Conservation (phyloP, 2,888 invertebrate species). For the Steinernema carpocapsae region DNA sequence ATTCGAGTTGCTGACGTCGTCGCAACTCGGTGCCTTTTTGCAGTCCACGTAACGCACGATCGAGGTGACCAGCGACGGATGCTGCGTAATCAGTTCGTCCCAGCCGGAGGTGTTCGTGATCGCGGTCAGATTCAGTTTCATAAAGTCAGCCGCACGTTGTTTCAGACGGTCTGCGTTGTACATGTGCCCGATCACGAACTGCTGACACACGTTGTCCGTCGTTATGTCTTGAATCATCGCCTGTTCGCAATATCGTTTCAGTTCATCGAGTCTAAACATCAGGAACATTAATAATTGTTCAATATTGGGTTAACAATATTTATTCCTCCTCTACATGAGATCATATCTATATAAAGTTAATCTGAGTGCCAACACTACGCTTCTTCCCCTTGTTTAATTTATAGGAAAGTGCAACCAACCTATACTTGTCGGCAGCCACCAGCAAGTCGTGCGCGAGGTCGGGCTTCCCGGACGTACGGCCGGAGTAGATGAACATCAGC, state of each 20-base stretch:
- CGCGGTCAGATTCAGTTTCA: slow-evolving; percentile 42
- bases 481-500: slow-evolving; percentile 68
- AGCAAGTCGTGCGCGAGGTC: slow-evolving; percentile 67
- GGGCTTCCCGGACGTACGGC: slow-evolving; percentile 59
- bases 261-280: slow-evolving; percentile 58
- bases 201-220: slow-evolving; percentile 65
- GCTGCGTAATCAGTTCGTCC: slow-evolving; percentile 57
- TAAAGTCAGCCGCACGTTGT: slow-evolving; percentile 62
- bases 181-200: slow-evolving; percentile 67
- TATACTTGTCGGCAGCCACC: slow-evolving; percentile 68
- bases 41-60: slow-evolving; percentile 56
- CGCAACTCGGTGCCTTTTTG: not conserved
- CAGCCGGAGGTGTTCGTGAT: slow-evolving; percentile 55
- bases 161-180: slow-evolving; percentile 58
- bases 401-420: slow-evolving; percentile 46
- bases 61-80: slow-evolving; percentile 66
- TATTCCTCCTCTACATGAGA: not conserved
- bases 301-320: not conserved
- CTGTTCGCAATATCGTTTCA: slow-evolving; percentile 62
- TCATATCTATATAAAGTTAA: no score
- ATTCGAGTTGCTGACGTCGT: not conserved
- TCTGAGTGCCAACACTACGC: no score
- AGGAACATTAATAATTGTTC: no score
- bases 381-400: no score
- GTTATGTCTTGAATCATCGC: slow-evolving; percentile 60